phyloP scores from a whole-genome alignment of 2,797 vertebrate species.

The Orientallactaga sibirica region DNA sequence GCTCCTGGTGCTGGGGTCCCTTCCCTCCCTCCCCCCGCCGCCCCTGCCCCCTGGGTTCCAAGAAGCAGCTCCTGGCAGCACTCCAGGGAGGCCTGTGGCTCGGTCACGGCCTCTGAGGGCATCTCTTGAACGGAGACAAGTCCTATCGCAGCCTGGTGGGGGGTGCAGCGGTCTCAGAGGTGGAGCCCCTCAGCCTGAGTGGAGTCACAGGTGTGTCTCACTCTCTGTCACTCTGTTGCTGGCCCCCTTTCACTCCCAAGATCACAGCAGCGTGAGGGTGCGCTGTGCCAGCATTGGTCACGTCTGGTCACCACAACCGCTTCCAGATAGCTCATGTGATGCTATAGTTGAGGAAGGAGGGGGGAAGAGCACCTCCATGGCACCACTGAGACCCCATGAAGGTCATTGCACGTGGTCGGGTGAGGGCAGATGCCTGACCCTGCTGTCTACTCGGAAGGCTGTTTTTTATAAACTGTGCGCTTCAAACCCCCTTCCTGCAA shows the following conservation, averaged over 20 bases:
- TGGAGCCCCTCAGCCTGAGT: neutral
- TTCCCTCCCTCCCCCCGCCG: too few species aligned
- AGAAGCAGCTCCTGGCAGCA: neutral
- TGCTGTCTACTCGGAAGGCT: accelerated
- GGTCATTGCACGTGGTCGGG: neutral
- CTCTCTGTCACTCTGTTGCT: neutral
- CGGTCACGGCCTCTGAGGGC: neutral
- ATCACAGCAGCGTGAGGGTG: accelerated
- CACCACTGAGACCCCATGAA: neutral
- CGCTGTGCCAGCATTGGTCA: accelerated
- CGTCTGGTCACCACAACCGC: neutral
- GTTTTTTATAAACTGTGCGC: neutral
- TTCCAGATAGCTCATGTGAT: accelerated
- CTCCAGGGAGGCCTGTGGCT: slow-evolving; percentile 4
- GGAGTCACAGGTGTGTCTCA: neutral
- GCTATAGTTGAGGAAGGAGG: neutral
- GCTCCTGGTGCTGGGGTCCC: neutral
- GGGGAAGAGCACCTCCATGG: accelerated
- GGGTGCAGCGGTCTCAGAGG: neutral
- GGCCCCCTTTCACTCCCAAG: accelerated
- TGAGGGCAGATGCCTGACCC: accelerated
- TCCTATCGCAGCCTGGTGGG: neutral
- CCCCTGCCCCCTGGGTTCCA: neutral
- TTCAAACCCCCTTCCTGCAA: neutral
- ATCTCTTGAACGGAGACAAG: neutral